Evolutionary conservation across 2,113 vertebrate genomes (phyloP).

Genomic region (Python bivittatus): DNA sequence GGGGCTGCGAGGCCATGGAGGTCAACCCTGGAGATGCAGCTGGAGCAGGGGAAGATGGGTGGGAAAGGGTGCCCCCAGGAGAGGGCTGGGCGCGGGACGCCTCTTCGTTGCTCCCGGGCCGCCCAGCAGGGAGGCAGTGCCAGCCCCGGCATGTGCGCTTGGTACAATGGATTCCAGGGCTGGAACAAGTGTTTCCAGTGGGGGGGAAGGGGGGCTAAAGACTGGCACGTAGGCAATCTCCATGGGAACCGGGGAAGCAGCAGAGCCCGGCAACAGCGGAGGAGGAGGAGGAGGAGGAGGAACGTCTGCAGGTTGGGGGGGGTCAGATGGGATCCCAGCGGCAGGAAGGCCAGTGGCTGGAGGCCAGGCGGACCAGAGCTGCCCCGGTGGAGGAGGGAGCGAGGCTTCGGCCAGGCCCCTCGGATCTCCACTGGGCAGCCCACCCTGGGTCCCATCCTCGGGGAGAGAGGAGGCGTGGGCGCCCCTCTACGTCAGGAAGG

Average conservation of each 20-base stretch:
- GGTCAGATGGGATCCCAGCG: background rate
- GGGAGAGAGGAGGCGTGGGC: too few relatives aligned
- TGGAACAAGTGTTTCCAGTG: background rate
- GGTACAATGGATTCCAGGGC: background rate
- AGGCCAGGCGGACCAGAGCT: too few relatives aligned
- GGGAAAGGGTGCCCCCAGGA: background rate
- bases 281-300: background rate
- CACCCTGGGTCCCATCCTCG: too few relatives aligned
- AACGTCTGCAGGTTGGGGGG: background rate
- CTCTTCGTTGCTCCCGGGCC: background rate
- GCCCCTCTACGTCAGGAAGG: too few relatives aligned
- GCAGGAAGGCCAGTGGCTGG: too few relatives aligned
- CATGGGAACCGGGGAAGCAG: slow-evolving; percentile 21
- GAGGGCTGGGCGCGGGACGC: background rate
- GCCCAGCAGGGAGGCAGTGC: background rate
- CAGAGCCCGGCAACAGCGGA: background rate
- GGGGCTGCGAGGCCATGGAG: background rate
- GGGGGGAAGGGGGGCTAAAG: background rate
- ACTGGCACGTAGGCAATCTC: background rate
- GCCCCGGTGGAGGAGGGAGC: too few relatives aligned
- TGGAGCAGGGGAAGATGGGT: background rate
- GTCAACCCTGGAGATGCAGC: background rate
- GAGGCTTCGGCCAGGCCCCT: too few relatives aligned
- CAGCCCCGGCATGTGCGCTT: background rate
- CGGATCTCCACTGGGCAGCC: too few relatives aligned